Evolutionary conservation across 2,797 vertebrate species (phyloP), one percentile per base, ranked within the genome.

Genomic region (Pipistrellus pipistrellus): DNA sequence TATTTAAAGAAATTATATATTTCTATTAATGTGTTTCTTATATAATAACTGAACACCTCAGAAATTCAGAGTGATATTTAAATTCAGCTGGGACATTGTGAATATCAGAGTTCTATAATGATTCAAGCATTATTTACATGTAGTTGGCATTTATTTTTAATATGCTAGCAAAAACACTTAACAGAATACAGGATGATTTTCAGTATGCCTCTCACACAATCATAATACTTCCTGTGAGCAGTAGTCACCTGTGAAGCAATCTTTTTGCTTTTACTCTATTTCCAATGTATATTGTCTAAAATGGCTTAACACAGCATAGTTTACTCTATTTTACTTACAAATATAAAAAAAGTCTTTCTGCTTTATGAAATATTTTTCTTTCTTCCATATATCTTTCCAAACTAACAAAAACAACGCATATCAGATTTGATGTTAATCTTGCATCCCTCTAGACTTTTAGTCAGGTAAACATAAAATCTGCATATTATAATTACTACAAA

Each of bases 341-440:
- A 73, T 91, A 92, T 30, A 87, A 90, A 94, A 59, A 96, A 81
- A 57, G 0, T 15, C 44, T 73, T 85, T 13, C 1, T 92, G n/a
- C 89, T 90, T 90, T 87, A 35, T 1, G 8, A 92, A 97, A 85
- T 44, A 85, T 51, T 73, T 96, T 87, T 6, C 62, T 9, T 95
- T 94, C 41, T 87, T 92, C 38, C 48, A 41, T 64, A 41, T n/a
- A 38, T 55, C 25, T 93, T 90, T 83, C 73, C 83, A 98, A 97
- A 93, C 76, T 97, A 93, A 96, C 84, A 97, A 97, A 97, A 76
- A 97, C 71, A 86, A 96, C 96, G 9, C 48, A 90, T 75, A 44
- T 55, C 55, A 77, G 2, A 13, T 64, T 62, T 6, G 1, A 15
- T 38, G 12, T 72, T 91, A 73, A 86, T 41, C 8, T 88, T 72